Evolutionary conservation across 2,113 vertebrate genomes (phyloP).

Genomic region (Aix galericulata): DNA sequence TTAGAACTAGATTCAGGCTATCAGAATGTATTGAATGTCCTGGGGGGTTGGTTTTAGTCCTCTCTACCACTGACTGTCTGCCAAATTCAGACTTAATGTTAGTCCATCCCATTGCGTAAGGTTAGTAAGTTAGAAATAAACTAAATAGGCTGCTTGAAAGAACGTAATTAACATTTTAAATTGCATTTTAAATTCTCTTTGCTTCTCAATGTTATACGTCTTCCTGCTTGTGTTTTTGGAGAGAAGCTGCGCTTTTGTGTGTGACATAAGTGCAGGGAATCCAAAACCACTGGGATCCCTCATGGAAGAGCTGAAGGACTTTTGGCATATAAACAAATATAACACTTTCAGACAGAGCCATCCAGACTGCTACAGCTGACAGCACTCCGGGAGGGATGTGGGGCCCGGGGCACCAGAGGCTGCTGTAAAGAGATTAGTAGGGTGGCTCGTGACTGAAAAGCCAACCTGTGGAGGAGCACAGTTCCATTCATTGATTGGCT

Average conservation of each 20-base stretch:
- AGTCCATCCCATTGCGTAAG: background rate
- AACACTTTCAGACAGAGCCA: background rate
- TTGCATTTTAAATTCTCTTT: background rate
- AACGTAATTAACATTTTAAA: background rate
- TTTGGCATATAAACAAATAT: background rate
- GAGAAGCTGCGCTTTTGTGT: background rate
- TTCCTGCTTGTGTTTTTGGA: background rate
- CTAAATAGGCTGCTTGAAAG: background rate
- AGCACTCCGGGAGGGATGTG: background rate
- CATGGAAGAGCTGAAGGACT: background rate
- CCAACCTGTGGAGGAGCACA: background rate
- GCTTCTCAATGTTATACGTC: background rate
- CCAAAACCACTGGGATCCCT: background rate
- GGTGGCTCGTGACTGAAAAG: background rate
- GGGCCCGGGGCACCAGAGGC: background rate
- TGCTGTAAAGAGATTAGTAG: background rate
- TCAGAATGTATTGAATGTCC: background rate
- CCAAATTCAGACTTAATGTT: conserved; percentile 15
- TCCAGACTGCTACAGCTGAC: background rate
- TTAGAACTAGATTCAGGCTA: background rate
- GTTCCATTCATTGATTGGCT: background rate
- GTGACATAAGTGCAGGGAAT: background rate
- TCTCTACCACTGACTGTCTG: background rate
- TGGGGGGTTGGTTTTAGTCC: background rate
- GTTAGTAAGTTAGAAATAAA: background rate